Conservation (phyloP, 2,113 vertebrate genomes). For the Thamnaconus septentrionalis region DNA sequence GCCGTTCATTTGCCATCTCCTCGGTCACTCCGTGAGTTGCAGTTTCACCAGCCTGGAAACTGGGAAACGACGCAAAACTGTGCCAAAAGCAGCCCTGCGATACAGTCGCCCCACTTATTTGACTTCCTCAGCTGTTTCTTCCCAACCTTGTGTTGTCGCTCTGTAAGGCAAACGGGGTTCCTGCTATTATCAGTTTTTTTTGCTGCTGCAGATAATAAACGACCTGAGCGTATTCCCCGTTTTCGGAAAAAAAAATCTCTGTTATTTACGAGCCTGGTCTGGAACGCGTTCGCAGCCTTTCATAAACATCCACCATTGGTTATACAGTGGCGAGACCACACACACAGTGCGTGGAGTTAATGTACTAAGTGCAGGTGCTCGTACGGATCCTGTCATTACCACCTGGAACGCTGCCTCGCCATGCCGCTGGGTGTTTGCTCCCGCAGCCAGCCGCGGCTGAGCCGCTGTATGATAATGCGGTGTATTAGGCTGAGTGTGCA, state of each 20-base stretch:
- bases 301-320: conserved; percentile 34
- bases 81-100: conserved; percentile 1
- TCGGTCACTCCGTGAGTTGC: background rate
- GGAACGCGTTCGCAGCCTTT: conserved; percentile 25
- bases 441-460: conserved; percentile 13
- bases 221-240: conserved; percentile 1
- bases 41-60: conserved; percentile 7
- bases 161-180: too few relatives aligned
- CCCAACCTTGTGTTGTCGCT: too few relatives aligned
- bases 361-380: conserved; percentile 8
- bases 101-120: background rate
- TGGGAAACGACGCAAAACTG: conserved; percentile 5
- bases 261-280: conserved; percentile 48
- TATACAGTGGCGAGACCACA: conserved; percentile 43
- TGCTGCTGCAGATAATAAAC: conserved; percentile 38
- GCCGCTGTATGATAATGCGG: conserved; percentile 32
- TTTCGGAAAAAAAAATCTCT: conserved; percentile 3
- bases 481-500: conserved; percentile 44
- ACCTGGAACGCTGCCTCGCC: conserved; percentile 16
- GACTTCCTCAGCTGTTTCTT: background rate
- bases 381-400: conserved; percentile 22
- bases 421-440: conserved; percentile 18
- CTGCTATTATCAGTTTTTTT: conserved; percentile 29
- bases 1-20: background rate
- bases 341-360: conserved; percentile 23